Base-by-base conservation (phyloP, 2,797 vertebrate genomes). In the Echiichthys vipera region DNA sequence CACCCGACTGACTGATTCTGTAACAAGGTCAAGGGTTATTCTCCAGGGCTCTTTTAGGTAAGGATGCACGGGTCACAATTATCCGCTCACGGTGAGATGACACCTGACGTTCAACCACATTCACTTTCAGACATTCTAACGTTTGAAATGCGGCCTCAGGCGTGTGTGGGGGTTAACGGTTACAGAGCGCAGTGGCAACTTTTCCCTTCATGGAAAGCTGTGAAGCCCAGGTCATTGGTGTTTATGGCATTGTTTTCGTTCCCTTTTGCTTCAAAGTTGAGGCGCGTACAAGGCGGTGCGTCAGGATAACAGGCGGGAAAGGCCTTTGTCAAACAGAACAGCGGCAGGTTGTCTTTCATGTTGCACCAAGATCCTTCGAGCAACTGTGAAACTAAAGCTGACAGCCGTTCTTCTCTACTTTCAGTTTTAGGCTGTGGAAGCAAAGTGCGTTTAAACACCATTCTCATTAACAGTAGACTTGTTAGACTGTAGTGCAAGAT, bases 21-120 rank as follows among this genome's bases (percentile, higher is more conserved):
- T n/a, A 30, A 30, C 43, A 36, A 37, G 32, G 53, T 70, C 55
- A 62, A 47, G 37, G 49, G 39, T 74, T 58, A 47, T 29, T 61
- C 45, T 59, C 47, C 43, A 14, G 49, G 18, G 24, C 25, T 43
- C 43, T 55, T 58, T 27, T 27, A 17, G 3, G 6, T 34, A 3
- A 36, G 2, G 22, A 45, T 32, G 14, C 7, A 4, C 5, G 2
- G 3, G 4, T 47, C 11, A 25, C 8, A 39, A 2, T 34, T 57
- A 42, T 46, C 0, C 27, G 18, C 25, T 70, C n/a, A 40, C 17
- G 40, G 39, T 20, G 55, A 59, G 30, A 25, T 25, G 36, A 20
- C 51, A 11, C 25, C 45, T 18, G 12, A 25, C 46, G 58, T 36
- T 54, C n/a, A 67, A 43, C 11, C 9, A 5, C 27, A 30, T 30